Base-by-base conservation (phyloP, 2,797 vertebrate genomes). In the Euphonia xanthogaster region DNA sequence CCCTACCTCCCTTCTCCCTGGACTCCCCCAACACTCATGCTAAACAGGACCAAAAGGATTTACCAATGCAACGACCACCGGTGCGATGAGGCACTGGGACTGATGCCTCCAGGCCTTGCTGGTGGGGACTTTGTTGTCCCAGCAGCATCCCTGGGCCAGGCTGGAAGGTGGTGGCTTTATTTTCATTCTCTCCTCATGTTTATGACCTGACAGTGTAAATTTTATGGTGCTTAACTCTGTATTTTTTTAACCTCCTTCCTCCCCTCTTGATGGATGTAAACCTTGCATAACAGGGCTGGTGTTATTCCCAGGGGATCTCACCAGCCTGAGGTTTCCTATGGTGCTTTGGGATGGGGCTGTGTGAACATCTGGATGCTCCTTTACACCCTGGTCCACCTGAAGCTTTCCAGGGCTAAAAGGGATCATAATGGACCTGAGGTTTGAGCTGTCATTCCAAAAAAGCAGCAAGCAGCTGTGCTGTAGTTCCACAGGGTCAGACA, bases 191-290 rank as follows among this genome's bases (percentile, higher is more conserved):
- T 95, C 68, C 86, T 95, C 73, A 10, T n/a, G 81, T 94, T 95
- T 93, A 94, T 90, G 86, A 89, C 81, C 95, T 50, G 90, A 96
- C 93, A 94, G 79, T 95, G 87, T 96, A 94, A 90, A 93, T 91
- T 94, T 95, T 86, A 94, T 50, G 98, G 98, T 98, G 98, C 97
- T 98, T 94, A 96, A 72, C 88, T 94, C 88, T 65, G 12, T 91
- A 44, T 83, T 77, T 44, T 92, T 94, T 71, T 77, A 91, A 82
- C 93, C 88, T 93, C 90, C 78, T 88, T 74, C 65, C 77, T 80
- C 33, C 19, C 31, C 47, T 24, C 60, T 20, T 19, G 15, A 17
- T 25, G 77, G 93, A 61, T n/a, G 76, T 33, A 90, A 93, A 62
- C 79, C 70, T 68, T 30, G 39, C 7, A 3, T 17, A 35, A 54